Evolutionary conservation across 2,113 vertebrate species (phyloP), one percentile per base, ranked within the genome.

Genomic region (Corythoichthys intestinalis): DNA sequence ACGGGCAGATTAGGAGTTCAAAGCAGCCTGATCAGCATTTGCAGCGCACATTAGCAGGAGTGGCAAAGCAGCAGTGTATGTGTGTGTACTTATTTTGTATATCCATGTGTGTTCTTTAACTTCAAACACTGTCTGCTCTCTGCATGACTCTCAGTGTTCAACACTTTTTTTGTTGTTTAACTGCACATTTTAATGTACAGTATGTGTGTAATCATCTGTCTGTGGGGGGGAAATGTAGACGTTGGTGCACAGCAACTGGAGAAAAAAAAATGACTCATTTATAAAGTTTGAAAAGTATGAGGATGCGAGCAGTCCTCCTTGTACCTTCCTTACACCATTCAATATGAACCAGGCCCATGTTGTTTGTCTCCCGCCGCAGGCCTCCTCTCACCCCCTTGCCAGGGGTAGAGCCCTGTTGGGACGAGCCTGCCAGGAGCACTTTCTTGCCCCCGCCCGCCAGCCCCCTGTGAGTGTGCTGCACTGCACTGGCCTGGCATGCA

Each of bases 341-440:
- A 74, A 83, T 75, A 82, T 89, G 84, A 87, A 88, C 87, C 87
- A 88, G 88, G 91, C 86, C 83, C 86, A 58, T 93, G 88, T 92
- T 85, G 84, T 93, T 89, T 93, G 87, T 93, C 83, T 93, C 89
- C 89, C 86, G 88, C 77, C 90, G 90, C 92, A 93, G 92, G 89
- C 91, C 92, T 92, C 92, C 92, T 93, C 92, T 93, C 86, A 93
- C 92, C 90, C 92, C 92, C 81, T 91, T 93, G 91, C 92, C 92
- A 80, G 92, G 92, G 90, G 91, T 91, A 92, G 91, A 93, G 91
- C 92, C 92, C 90, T 93, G 92, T 87, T 92, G 92, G 92, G 92
- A 93, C 84, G 90, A 90, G 89, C 89, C 89, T 86, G 91, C 91
- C 89, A 91, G 91, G 90, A 93, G 91, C 91, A 92, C 89, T 91